These are phyloP conservation scores for Rattus norvegicus DNA, from an alignment of 2,113 vertebrate genomes.

Conservation along the genomic window GRCr8 NC_086036.1:6147501-6148000, in stretches of 20 bases:
- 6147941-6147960: neutral
- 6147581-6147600: neutral
- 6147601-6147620: neutral
- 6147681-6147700: neutral
- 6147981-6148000: neutral
- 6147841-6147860: neutral
- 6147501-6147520: neutral
- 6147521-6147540: neutral
- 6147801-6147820: neutral
- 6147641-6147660: neutral
- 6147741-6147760: neutral
- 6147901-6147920: neutral
- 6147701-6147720: neutral
- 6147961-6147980: neutral
- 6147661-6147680: neutral
- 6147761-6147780: neutral
- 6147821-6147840: neutral
- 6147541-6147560: neutral
- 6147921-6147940: neutral
- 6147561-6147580: neutral
- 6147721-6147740: neutral
- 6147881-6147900: neutral
- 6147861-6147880: neutral
- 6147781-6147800: neutral
- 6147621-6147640: neutral